These are phyloP conservation scores for Lycodopsis pacificus DNA, from an alignment of 2,797 vertebrate genomes.

Conservation along the genomic window DNA sequence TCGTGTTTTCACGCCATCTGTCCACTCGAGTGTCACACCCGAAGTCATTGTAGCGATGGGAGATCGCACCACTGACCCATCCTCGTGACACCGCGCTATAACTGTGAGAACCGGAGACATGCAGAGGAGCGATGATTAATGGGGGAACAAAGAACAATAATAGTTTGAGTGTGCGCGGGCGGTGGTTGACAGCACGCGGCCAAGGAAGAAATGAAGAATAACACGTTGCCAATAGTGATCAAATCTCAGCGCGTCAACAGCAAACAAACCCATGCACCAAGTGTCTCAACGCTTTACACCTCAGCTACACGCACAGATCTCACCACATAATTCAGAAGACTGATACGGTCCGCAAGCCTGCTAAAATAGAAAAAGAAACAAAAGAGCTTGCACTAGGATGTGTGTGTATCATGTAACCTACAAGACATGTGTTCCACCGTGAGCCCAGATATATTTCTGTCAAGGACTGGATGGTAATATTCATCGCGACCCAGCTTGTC, in stretches of 20 bases:
- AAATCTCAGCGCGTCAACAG: conserved; percentile 49
- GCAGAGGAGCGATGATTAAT: conserved; percentile 52
- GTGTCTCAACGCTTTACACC: conserved; percentile 20
- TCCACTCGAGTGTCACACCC: conserved; percentile 21
- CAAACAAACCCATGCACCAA: conserved; percentile 22
- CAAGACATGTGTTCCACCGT: neutral
- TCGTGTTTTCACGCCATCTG: conserved; percentile 50
- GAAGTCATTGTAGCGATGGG: conserved; percentile 17
- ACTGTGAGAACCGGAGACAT: conserved; percentile 40
- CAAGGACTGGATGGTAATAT: conserved; percentile 19
- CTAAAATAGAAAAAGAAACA: neutral
- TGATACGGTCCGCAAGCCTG: neutral
- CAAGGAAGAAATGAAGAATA: conserved; percentile 66
- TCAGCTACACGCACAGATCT: neutral
- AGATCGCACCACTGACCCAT: conserved; percentile 41
- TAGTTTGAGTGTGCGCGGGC: conserved; percentile 52
- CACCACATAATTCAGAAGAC: neutral
- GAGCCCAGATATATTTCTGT: conserved; percentile 17
- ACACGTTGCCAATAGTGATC: conserved; percentile 72
- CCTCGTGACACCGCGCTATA: conserved; percentile 20
- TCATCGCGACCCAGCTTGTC: neutral
- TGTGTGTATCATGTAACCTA: conserved; percentile 16
- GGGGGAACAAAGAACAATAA: conserved; percentile 54
- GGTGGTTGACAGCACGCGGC: conserved; percentile 63
- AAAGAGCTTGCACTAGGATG: neutral